Conservation (phyloP, 2,888 invertebrate species). For the Pristionchus exspectatus region DNA sequence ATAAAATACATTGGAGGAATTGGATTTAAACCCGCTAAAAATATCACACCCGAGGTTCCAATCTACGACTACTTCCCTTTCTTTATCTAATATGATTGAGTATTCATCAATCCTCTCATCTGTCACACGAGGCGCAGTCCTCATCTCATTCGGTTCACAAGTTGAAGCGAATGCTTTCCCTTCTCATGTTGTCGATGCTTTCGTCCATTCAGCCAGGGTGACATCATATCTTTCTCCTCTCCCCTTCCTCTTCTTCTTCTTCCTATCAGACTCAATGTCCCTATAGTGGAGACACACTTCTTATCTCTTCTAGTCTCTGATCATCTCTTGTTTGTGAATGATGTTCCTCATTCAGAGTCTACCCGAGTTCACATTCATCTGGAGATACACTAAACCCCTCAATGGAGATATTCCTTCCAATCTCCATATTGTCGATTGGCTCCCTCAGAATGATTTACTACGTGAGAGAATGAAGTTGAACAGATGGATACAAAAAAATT, state of each 20-base stretch:
- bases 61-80: neutral
- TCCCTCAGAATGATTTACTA: slow-evolving; percentile 70
- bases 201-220: neutral
- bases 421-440: slow-evolving; percentile 60
- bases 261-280: neutral
- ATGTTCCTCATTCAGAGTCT: slow-evolving; percentile 16
- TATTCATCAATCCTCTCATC: neutral
- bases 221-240: neutral
- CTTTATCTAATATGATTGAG: neutral
- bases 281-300: neutral
- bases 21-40: neutral
- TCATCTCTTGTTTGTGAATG: neutral
- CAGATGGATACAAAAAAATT: neutral
- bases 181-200: slow-evolving; percentile 7
- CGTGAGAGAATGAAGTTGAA: slow-evolving; percentile 54
- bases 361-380: slow-evolving; percentile 29
- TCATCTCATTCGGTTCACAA: slow-evolving; percentile 51
- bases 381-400: neutral
- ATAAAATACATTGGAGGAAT: slow-evolving; percentile 52
- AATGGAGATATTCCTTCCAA: slow-evolving; percentile 55
- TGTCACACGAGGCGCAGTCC: neutral
- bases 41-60: neutral
- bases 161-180: slow-evolving; percentile 3
- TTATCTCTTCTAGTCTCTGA: slow-evolving; percentile 4
- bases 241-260: neutral